phyloP scores from a whole-genome alignment of 1,140 invertebrate genomes.

The Drosophila virilis region DNA sequence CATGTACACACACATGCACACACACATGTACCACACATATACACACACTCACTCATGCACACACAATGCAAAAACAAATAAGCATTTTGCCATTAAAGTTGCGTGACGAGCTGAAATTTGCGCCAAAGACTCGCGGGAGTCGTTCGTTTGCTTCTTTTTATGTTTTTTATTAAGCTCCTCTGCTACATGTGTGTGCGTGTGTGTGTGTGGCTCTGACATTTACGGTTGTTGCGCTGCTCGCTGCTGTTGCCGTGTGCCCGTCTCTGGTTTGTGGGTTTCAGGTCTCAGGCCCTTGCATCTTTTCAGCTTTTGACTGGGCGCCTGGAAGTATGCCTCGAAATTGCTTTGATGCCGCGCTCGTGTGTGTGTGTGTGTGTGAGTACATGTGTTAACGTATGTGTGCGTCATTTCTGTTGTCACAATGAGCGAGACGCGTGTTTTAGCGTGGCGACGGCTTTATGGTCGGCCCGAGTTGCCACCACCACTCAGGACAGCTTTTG shows the following conservation, averaged over 20 bases:
- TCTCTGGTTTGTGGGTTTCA: slow-evolving; percentile 27
- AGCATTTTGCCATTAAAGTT: slow-evolving; percentile 80
- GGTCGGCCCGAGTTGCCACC: slow-evolving; percentile 23
- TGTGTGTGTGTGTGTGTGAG: slow-evolving; percentile 5
- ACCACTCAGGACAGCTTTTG: slow-evolving; percentile 50
- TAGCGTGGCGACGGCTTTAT: slow-evolving; percentile 33
- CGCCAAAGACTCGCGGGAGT: slow-evolving; percentile 76
- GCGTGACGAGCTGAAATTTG: slow-evolving; percentile 82
- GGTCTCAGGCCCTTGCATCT: slow-evolving; percentile 15
- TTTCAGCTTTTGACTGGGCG: slow-evolving; percentile 31
- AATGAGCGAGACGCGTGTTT: slow-evolving; percentile 45
- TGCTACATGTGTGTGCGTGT: slow-evolving; percentile 17
- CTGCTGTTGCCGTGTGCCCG: slow-evolving; percentile 25
- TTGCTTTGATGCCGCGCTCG: slow-evolving; percentile 66
- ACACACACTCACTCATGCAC: slow-evolving; percentile 3
- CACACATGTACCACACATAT: slow-evolving; percentile 3
- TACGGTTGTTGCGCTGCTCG: slow-evolving; percentile 50
- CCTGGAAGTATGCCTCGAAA: slow-evolving; percentile 73
- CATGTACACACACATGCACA: background rate
- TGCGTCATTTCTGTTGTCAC: slow-evolving; percentile 39
- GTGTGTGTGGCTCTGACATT: slow-evolving; percentile 60
- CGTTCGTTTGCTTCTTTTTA: slow-evolving; percentile 23
- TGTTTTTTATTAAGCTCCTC: slow-evolving; percentile 38
- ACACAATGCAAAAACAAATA: slow-evolving; percentile 65
- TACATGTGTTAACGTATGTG: slow-evolving; percentile 1